Conservation (phyloP, 2,797 vertebrate genomes). For the Moxostoma hubbsi region DNA sequence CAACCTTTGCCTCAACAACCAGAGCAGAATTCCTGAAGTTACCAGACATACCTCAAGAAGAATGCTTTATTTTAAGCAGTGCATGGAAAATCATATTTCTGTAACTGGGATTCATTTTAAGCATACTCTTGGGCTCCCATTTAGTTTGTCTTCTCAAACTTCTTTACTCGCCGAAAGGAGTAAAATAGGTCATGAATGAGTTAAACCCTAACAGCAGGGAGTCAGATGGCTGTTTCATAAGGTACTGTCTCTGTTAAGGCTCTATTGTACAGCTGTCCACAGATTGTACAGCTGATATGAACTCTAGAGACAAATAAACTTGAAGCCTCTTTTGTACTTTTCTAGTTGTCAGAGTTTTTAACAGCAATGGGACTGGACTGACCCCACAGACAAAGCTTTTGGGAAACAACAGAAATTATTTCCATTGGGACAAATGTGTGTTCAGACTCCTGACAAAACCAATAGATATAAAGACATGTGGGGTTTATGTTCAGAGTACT, state of each 20-base stretch:
- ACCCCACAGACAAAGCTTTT: slow-evolving; percentile 57
- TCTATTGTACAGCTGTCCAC: slow-evolving; percentile 40
- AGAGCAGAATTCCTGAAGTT: slow-evolving; percentile 72
- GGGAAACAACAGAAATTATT: slow-evolving; percentile 56
- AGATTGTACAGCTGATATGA: slow-evolving; percentile 44
- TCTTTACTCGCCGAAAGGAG: slow-evolving; percentile 49
- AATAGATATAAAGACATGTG: slow-evolving; percentile 47
- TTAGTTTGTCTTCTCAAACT: too few species aligned
- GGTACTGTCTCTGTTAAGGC: slow-evolving; percentile 40
- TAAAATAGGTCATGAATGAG: slow-evolving; percentile 55
- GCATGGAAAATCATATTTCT: background rate
- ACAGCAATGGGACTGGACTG: slow-evolving; percentile 29
- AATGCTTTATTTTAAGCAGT: background rate
- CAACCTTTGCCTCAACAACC: slow-evolving; percentile 64
- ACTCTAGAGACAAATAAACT: slow-evolving; percentile 39
- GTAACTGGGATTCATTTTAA: background rate
- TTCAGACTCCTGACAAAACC: slow-evolving; percentile 43
- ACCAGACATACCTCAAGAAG: slow-evolving; percentile 70
- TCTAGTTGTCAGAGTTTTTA: slow-evolving; percentile 46
- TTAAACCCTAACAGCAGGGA: slow-evolving; percentile 35
- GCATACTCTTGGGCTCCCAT: background rate
- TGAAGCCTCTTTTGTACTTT: slow-evolving; percentile 51
- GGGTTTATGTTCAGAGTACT: slow-evolving; percentile 35
- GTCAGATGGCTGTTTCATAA: slow-evolving; percentile 42
- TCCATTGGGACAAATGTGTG: slow-evolving; percentile 52